Evolutionary conservation across 1,140 invertebrate species (phyloP), one percentile per base, ranked within the genome.

Genomic region (Zaprionus tsacasi): DNA sequence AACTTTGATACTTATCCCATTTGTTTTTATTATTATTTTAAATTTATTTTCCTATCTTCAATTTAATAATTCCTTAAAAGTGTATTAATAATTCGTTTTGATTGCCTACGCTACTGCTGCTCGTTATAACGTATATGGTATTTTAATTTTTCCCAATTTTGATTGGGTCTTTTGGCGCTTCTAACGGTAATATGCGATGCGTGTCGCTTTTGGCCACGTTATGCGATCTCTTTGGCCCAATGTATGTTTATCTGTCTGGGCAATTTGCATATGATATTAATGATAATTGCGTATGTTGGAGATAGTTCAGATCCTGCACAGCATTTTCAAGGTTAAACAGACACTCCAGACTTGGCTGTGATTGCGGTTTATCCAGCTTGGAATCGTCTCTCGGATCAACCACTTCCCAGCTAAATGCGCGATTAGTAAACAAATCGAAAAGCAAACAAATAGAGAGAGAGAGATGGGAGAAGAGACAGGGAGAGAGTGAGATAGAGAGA

Each of bases 211-310:
- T 3, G 17, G 17, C n/a, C 3, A 27, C 43, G 43, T 59, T 58
- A 71, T 40, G 38, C 38, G 38, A 3, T 17, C n/a, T 45, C 6
- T 56, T 52, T 57, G 68, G 21, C 21, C 15, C 57, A 65, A 80
- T 87, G 70, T 87, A 67, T 88, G 70, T 87, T 87, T 87, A 87
- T 88, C 83, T 88, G 83, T 87, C 83, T 87, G 83, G 79, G 67
- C 27, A 52, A 87, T 87, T 87, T 87, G 83, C 83, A 87, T 87
- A 87, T 78, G 36, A 30, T 43, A 58, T 25, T 50, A 76, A 77
- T 69, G 59, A 71, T 64, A 65, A 79, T 83, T 74, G 40, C 40
- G 6, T 43, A 67, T 48, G 52, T 4, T 40, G 45, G 13, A 38
- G n/a, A n/a, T 35, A 25, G 25, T 25, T 33, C 17, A 8, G 59